Conservation (phyloP, 1,140 invertebrate genomes). For the Panulirus ornatus region DNA sequence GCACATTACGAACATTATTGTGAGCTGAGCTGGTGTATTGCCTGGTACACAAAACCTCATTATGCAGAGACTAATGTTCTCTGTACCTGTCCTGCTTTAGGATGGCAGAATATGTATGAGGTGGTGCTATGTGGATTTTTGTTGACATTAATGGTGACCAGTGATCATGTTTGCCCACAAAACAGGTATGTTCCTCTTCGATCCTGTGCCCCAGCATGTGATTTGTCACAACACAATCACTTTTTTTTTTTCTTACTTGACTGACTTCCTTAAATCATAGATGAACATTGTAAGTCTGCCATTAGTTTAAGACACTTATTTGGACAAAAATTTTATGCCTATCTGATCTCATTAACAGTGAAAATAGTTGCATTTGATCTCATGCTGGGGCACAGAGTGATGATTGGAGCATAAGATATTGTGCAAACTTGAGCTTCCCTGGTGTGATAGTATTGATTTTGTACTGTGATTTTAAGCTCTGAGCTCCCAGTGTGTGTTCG, state of each 20-base stretch:
- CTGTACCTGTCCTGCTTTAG: constrained; percentile 7
- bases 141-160: background rate
- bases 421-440: constrained; percentile 3
- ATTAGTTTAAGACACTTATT: too few relatives aligned
- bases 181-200: constrained; percentile 1
- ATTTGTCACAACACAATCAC: background rate
- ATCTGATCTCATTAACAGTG: too few relatives aligned
- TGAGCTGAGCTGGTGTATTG: background rate
- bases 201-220: constrained; percentile 29
- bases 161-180: constrained; percentile 21
- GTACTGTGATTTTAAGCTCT: constrained; percentile 12
- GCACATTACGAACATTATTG: background rate
- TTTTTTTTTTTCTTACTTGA: background rate
- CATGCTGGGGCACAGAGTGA: constrained; percentile 37
- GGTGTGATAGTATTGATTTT: constrained; percentile 9
- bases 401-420: background rate
- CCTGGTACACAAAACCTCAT: background rate
- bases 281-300: too few relatives aligned
- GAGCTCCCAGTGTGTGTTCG: background rate
- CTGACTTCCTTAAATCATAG: background rate
- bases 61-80: background rate
- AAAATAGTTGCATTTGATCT: background rate
- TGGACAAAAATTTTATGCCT: too few relatives aligned
- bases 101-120: background rate
- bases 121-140: constrained; percentile 8